phyloP scores from a whole-genome alignment of 2,888 invertebrate species.

The Tuberolachnus salignus region DNA sequence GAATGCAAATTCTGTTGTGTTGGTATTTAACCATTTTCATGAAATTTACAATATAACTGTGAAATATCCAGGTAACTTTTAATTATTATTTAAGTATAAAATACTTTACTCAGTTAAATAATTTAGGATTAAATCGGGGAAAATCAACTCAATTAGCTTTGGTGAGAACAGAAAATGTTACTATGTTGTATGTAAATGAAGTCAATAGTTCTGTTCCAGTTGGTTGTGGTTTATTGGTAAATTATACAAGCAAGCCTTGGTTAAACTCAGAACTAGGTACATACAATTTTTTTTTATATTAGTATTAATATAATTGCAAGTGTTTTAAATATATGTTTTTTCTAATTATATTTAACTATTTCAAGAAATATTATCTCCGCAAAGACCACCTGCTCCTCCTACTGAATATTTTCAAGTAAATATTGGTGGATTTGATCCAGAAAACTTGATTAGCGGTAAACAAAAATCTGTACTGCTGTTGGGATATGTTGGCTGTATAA shows the following conservation, averaged over 20 bases:
- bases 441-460: slow-evolving; percentile 67
- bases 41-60: slow-evolving; percentile 81
- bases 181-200: slow-evolving; percentile 82
- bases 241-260: slow-evolving; percentile 88
- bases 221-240: slow-evolving; percentile 73
- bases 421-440: slow-evolving; percentile 82
- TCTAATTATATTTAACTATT: slow-evolving; percentile 60
- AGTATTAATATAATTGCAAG: neutral
- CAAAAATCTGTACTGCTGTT: slow-evolving; percentile 65
- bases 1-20: slow-evolving; percentile 79
- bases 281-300: neutral
- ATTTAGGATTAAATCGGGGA: slow-evolving; percentile 74
- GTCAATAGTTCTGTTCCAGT: slow-evolving; percentile 73
- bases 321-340: neutral
- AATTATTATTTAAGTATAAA: neutral
- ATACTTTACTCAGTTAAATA: slow-evolving; percentile 36
- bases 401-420: slow-evolving; percentile 86
- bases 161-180: slow-evolving; percentile 68
- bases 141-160: slow-evolving; percentile 89
- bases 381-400: slow-evolving; percentile 86
- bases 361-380: slow-evolving; percentile 83
- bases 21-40: slow-evolving; percentile 81
- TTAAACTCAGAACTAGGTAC: slow-evolving; percentile 78
- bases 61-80: slow-evolving; percentile 67
- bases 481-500: slow-evolving; percentile 80